Evolutionary conservation across 2,797 vertebrate genomes (phyloP), one percentile per base, ranked within the genome.

Genomic region (Sebastes miniatus): DNA sequence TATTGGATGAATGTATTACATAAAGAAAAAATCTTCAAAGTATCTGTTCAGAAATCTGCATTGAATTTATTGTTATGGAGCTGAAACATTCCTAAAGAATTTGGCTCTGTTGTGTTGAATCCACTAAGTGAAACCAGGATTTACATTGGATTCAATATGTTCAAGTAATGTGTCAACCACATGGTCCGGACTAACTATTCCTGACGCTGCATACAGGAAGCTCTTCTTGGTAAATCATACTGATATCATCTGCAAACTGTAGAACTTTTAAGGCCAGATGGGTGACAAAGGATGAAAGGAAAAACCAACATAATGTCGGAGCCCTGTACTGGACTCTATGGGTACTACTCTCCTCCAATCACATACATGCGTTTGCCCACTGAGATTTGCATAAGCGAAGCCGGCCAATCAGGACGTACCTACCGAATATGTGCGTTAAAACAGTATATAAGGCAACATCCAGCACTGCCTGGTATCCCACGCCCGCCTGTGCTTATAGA

Each of bases 91-190:
- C 77, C 29, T 76, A 27, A 67, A 68, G 32, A 32, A 32, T 36
- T 24, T 59, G 76, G 36, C 73, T 68, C 39, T 69, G 22, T 59
- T 66, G 43, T 70, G 36, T 71, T 83, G 31, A 54, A 43, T 83
- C 68, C 63, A 32, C 61, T 73, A 73, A 91, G 61, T 83, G 54
- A 69, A 89, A 77, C 57, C 86, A 81, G 58, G 57, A 4, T 84
- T 81, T 85, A 81, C 59, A 72, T 18, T 76, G 79, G 58, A 77
- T 79, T 80, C 59, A 89, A 9, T 81, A 54, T 85, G 70, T 84
- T 88, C 79, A 57, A 47, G 43, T 58, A 70, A 85, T 77, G 71
- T 90, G 80, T 87, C 65, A 71, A 31, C 34, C 88, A 89, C 73
- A 87, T 88, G 87, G 50, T 5, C 50, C 61, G 69, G 64, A 12